Percentiles rank a stretch among this genome's conserved stretches.
These are phyloP conservation scores for Macropodus opercularis DNA, from an alignment of 2,797 vertebrate genomes.

Conservation along the genomic window DNA sequence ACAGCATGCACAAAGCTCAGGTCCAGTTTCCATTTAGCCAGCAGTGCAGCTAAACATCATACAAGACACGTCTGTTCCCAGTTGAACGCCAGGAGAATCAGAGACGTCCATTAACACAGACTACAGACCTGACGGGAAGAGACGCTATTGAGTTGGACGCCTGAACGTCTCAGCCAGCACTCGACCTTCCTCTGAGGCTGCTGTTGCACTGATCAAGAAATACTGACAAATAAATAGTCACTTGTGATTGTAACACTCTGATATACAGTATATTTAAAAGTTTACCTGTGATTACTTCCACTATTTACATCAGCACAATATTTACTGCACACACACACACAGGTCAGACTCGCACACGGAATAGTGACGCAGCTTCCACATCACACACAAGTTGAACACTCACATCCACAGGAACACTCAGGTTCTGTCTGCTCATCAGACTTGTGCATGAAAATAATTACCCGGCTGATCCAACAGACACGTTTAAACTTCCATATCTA, in stretches of 20 bases:
- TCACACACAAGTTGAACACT: slow-evolving; percentile 19
- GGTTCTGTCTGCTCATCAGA: slow-evolving; percentile 6
- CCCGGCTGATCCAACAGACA: neutral
- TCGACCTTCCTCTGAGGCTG: slow-evolving; percentile 15
- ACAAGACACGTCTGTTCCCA: slow-evolving; percentile 19
- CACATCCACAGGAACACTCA: neutral
- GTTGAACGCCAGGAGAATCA: slow-evolving; percentile 9
- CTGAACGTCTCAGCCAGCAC: slow-evolving; percentile 36
- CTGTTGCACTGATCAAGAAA: slow-evolving; percentile 50
- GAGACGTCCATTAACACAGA: no score
- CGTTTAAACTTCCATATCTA: no score
- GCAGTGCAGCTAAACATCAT: slow-evolving; percentile 20
- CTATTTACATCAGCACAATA: slow-evolving; percentile 73
- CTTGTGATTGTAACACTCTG: slow-evolving; percentile 62
- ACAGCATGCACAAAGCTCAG: slow-evolving; percentile 36
- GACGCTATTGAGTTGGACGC: no score
- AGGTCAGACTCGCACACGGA: slow-evolving; percentile 16
- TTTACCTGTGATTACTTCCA: slow-evolving; percentile 64
- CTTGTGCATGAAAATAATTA: slow-evolving; percentile 10
- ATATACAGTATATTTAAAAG: slow-evolving; percentile 67
- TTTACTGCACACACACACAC: slow-evolving; percentile 32
- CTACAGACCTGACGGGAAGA: slow-evolving; percentile 28
- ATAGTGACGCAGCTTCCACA: slow-evolving; percentile 18
- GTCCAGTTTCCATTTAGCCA: slow-evolving; percentile 23
- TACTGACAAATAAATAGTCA: slow-evolving; percentile 71